Conservation (phyloP, 1,140 invertebrate species). For the Acromyrmex echinatior region DNA sequence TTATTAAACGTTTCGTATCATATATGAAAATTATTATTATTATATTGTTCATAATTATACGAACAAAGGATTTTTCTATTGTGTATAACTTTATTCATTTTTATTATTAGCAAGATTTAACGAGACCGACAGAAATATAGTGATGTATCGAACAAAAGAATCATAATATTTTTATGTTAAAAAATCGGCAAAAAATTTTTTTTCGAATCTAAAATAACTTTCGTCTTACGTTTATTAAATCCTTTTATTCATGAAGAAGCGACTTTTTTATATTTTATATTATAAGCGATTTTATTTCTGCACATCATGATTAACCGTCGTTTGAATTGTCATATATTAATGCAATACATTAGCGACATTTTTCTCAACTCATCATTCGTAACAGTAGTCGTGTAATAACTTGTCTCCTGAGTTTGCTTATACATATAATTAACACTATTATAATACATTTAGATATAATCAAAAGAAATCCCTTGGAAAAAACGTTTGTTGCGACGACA, state of each 20-base stretch:
- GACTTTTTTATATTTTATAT: constrained; percentile 5
- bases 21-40: not conserved
- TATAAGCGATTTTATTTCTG: constrained; percentile 29
- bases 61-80: constrained; percentile 17
- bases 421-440: constrained; percentile 50
- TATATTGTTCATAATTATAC: constrained; percentile 45
- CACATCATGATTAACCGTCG: constrained; percentile 30
- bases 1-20: constrained; percentile 31
- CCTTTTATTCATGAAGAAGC: constrained; percentile 4
- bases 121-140: constrained; percentile 23
- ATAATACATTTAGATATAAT: constrained; percentile 54
- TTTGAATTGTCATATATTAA: constrained; percentile 36
- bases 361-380: constrained; percentile 35
- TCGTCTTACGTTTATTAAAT: constrained; percentile 59
- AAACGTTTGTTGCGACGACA: constrained; percentile 46
- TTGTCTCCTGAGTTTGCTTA: constrained; percentile 53
- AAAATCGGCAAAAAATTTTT: constrained; percentile 42
- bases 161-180: constrained; percentile 47
- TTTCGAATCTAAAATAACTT: constrained; percentile 34
- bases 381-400: constrained; percentile 51
- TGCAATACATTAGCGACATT: constrained; percentile 25
- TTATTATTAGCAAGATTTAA: constrained; percentile 28
- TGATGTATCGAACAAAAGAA: constrained; percentile 41
- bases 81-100: constrained; percentile 52
- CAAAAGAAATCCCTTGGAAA: constrained; percentile 40